phyloP scores from a whole-genome alignment of 1,140 invertebrate genomes.

The Anoplolepis gracilipes region DNA sequence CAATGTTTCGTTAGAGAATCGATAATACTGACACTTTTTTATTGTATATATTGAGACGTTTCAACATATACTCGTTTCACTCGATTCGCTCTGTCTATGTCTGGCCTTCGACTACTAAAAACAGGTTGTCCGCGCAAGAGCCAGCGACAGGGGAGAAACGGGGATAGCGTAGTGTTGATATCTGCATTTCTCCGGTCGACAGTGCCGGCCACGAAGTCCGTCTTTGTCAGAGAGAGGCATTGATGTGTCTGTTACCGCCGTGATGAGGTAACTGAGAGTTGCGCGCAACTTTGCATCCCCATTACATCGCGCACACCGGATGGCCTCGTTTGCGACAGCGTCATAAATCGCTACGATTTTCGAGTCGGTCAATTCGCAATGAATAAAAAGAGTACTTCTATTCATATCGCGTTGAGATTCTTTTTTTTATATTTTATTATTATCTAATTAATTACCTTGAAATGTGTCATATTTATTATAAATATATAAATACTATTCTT shows the following conservation, averaged over 20 bases:
- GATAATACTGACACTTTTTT: conserved; percentile 16
- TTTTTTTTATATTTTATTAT: neutral
- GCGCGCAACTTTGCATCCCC: conserved; percentile 55
- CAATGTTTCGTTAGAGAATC: neutral
- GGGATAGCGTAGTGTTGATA: conserved; percentile 44
- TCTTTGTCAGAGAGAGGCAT: conserved; percentile 54
- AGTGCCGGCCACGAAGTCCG: conserved; percentile 56
- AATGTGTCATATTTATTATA: neutral
- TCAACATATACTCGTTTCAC: neutral
- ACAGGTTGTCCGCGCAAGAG: conserved; percentile 23
- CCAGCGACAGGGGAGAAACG: conserved; percentile 31
- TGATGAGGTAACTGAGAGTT: conserved; percentile 50
- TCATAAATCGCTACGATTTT: conserved; percentile 57
- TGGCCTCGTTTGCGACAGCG: conserved; percentile 51
- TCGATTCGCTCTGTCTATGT: conserved; percentile 24
- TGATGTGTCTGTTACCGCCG: conserved; percentile 55
- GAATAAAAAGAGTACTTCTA: conserved; percentile 7
- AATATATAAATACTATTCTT: neutral
- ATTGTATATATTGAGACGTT: neutral
- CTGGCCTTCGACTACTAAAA: conserved; percentile 55
- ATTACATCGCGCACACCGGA: conserved; percentile 39
- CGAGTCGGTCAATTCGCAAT: conserved; percentile 35
- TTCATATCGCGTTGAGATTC: neutral
- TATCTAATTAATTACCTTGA: neutral
- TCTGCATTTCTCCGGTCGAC: conserved; percentile 54